Evolutionary conservation across 2,797 vertebrate species (phyloP).

Genomic region (Rhynchotus rufescens): DNA sequence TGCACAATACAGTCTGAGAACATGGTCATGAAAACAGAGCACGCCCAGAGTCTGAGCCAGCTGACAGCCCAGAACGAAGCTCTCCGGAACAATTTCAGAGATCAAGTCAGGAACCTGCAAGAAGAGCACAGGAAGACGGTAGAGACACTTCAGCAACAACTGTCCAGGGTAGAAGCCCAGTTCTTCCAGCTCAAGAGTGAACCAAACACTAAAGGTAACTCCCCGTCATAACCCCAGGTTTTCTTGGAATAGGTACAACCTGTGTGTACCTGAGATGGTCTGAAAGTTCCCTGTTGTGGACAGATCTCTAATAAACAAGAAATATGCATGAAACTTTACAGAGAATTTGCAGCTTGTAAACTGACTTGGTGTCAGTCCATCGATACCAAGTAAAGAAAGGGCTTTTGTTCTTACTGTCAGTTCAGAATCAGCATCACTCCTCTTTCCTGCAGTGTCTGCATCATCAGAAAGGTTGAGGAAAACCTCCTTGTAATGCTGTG

Average conservation of each 20-base stretch:
- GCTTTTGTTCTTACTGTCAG: background rate
- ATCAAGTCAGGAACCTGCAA: constrained; percentile 91
- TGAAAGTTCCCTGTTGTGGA: background rate
- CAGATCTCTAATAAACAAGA: background rate
- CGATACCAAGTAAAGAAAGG: background rate
- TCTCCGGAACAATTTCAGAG: constrained; percentile 87
- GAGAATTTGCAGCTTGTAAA: background rate
- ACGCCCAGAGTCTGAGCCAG: constrained; percentile 85
- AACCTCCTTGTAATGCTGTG: background rate
- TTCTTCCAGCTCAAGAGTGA: constrained; percentile 91
- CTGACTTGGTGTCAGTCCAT: background rate
- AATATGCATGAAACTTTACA: background rate
- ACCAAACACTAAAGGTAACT: constrained; percentile 82
- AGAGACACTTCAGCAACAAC: constrained; percentile 92
- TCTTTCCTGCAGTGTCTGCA: background rate
- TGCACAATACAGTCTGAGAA: constrained; percentile 91
- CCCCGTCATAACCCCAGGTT: background rate
- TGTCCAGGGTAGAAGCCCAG: constrained; percentile 89
- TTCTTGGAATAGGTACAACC: background rate
- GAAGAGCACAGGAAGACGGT: constrained; percentile 92
- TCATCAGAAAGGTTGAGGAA: background rate
- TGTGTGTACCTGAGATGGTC: background rate
- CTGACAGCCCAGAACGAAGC: constrained; percentile 87
- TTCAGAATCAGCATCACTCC: background rate
- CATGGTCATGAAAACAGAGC: constrained; percentile 87